Conservation (phyloP, 2,888 invertebrate genomes). For the Scelioninae gen. 1 region DNA sequence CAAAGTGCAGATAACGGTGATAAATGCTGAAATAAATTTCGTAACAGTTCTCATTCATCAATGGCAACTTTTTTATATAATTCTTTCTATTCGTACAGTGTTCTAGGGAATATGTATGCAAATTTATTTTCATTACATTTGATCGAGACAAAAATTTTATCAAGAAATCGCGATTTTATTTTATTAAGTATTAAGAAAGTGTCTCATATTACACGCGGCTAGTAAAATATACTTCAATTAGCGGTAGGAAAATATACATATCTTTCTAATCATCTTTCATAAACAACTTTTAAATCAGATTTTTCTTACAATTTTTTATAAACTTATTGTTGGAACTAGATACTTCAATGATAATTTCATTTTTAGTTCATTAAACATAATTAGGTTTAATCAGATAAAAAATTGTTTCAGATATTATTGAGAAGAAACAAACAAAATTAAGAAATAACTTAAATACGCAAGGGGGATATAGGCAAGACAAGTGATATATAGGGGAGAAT, state of each 20-base stretch:
- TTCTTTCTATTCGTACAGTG: background rate
- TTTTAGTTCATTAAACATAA: background rate
- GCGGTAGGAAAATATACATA: background rate
- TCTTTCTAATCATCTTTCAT: background rate
- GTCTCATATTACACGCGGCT: background rate
- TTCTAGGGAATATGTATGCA: background rate
- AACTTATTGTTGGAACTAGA: background rate
- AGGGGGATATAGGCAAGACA: no score
- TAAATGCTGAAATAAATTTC: background rate
- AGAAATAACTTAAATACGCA: no score
- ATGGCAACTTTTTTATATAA: background rate
- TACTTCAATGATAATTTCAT: background rate
- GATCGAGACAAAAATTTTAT: slow-evolving; percentile 10
- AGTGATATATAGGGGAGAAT: no score
- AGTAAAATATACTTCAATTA: no score
- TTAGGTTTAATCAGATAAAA: background rate
- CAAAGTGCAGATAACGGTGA: background rate
- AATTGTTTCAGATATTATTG: no score
- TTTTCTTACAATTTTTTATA: background rate
- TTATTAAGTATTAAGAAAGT: slow-evolving; percentile 23
- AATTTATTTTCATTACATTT: background rate
- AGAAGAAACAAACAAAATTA: no score
- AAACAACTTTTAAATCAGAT: background rate
- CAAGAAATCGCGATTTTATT: slow-evolving; percentile 23
- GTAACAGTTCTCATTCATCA: background rate